phyloP scores from a whole-genome alignment of 2,113 vertebrate genomes.

The Myotis davidii region DNA sequence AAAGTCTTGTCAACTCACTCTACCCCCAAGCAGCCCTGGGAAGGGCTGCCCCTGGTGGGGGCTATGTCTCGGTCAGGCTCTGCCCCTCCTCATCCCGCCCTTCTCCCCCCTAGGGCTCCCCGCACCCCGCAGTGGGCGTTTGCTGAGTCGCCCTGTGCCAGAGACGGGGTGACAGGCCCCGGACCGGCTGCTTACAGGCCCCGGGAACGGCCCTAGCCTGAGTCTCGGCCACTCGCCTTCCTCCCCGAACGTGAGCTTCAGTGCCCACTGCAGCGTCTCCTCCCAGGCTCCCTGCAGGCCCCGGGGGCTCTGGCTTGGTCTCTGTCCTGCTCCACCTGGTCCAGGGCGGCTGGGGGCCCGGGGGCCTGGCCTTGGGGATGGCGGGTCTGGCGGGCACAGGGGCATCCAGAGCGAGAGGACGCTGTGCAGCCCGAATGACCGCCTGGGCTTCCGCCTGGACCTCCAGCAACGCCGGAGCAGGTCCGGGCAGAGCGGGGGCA shows the following conservation, averaged over 20 bases:
- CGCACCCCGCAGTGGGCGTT: neutral
- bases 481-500: neutral
- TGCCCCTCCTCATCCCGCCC: neutral
- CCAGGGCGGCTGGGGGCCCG: neutral
- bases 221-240: neutral
- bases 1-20: neutral
- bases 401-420: neutral
- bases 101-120: neutral
- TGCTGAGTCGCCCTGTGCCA: neutral
- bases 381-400: neutral
- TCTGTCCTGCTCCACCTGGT: neutral
- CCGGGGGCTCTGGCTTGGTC: neutral
- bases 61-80: neutral
- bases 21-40: neutral
- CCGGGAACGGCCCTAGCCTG: neutral
- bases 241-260: neutral
- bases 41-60: accelerated
- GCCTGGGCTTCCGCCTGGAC: neutral
- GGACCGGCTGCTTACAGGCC: neutral
- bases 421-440: neutral
- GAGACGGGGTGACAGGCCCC: neutral
- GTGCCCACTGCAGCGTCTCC: neutral
- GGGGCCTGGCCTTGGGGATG: neutral
- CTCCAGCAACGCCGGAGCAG: no score
- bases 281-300: neutral